These are phyloP conservation scores for Actenoides hombroni DNA, from an alignment of 2,113 vertebrate species.

Conservation along the genomic window DNA sequence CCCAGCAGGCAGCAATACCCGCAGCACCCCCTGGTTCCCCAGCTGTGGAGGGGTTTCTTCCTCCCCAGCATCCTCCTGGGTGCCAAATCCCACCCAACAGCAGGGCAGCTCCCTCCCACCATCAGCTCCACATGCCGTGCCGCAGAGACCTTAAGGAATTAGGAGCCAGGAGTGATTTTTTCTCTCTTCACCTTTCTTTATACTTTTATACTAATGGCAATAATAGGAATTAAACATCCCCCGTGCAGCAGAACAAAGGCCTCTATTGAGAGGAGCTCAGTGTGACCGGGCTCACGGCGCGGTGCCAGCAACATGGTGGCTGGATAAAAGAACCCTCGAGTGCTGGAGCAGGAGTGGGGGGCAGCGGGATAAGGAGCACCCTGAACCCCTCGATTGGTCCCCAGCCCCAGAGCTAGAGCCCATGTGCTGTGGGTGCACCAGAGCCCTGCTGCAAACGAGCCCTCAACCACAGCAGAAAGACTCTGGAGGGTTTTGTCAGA, in stretches of 20 bases:
- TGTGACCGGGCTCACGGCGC: neutral
- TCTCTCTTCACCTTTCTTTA: conserved; percentile 4
- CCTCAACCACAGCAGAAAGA: rapidly evolving
- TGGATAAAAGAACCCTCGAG: neutral
- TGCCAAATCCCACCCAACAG: neutral
- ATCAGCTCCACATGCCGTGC: rapidly evolving
- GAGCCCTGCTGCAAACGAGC: rapidly evolving
- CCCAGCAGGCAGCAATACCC: neutral
- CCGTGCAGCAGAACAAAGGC: conserved; percentile 18
- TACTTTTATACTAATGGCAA: neutral
- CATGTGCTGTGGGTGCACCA: rapidly evolving
- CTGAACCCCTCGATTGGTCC: rapidly evolving
- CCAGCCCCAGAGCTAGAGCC: neutral
- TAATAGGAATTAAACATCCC: neutral
- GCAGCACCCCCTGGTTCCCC: rapidly evolving
- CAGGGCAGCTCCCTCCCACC: neutral
- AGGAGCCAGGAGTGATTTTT: neutral
- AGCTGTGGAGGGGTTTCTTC: rapidly evolving
- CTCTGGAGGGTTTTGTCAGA: neutral
- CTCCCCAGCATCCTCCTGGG: neutral
- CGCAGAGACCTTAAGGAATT: neutral
- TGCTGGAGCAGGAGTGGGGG: neutral
- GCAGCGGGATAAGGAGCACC: neutral
- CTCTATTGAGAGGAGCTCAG: neutral
- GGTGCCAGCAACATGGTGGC: neutral